phyloP scores from a whole-genome alignment of 1,140 invertebrate genomes.

The Oryzaephilus surinamensis region DNA sequence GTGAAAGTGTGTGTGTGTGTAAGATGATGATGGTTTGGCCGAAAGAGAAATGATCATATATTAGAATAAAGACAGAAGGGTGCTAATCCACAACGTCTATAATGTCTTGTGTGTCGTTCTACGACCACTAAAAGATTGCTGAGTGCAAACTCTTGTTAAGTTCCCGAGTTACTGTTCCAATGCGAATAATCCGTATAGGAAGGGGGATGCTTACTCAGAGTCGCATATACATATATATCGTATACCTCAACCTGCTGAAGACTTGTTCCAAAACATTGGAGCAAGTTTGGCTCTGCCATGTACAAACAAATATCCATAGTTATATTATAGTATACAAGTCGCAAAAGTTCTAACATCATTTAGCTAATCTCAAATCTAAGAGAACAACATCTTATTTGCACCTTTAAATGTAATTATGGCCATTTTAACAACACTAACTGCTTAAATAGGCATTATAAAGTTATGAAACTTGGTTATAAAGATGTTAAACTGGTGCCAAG shows the following conservation, averaged over 20 bases:
- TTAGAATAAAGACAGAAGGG: conserved; percentile 12
- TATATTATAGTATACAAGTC: no score
- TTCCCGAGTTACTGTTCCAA: conserved; percentile 17
- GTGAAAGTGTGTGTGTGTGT: no score
- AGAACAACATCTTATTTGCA: conserved; percentile 9
- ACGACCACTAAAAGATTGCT: conserved; percentile 20
- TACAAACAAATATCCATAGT: no score
- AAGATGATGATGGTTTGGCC: no score
- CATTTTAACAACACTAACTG: conserved; percentile 7
- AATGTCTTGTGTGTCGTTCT: conserved; percentile 15
- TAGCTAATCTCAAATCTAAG: conserved; percentile 14
- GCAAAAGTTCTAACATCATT: no score
- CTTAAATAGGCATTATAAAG: conserved; percentile 8
- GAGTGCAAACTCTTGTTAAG: conserved; percentile 24
- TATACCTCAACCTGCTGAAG: conserved; percentile 14
- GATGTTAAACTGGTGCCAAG: conserved; percentile 8
- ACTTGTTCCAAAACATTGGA: no score
- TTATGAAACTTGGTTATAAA: conserved; percentile 4
- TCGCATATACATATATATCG: conserved; percentile 6
- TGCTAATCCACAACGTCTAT: conserved; percentile 13
- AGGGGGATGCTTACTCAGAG: conserved; percentile 8
- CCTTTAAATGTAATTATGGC: conserved; percentile 8
- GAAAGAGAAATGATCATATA: conserved; percentile 15
- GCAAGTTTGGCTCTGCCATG: no score
- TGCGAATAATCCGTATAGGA: conserved; percentile 11